Conservation (phyloP, 2,113 vertebrate species). For the Atherinomorus stipes region DNA sequence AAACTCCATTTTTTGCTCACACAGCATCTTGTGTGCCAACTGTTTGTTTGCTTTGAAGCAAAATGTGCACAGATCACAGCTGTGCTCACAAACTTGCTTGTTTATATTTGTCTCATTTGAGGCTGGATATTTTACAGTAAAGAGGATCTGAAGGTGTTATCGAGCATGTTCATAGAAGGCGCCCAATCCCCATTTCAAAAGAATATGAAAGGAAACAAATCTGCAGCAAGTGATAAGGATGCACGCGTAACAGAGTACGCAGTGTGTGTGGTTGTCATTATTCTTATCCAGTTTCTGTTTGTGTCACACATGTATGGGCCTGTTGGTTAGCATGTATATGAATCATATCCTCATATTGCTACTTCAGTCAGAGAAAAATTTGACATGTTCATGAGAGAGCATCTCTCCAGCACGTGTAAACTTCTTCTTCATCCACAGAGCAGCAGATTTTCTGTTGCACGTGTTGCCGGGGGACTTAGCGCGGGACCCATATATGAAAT, state of each 20-base stretch:
- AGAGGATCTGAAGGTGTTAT: slow-evolving; percentile 13
- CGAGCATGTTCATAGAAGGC: neutral
- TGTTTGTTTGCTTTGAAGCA: slow-evolving; percentile 11
- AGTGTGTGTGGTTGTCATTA: neutral
- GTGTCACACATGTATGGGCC: slow-evolving; percentile 4
- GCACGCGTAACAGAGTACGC: neutral
- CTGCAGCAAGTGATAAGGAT: neutral
- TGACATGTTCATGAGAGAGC: slow-evolving; percentile 39
- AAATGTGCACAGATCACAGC: neutral
- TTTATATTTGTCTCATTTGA: slow-evolving; percentile 2
- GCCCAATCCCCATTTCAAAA: neutral
- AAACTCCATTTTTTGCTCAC: slow-evolving; percentile 4
- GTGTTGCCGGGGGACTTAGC: slow-evolving; percentile 54
- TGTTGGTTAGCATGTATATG: slow-evolving; percentile 25
- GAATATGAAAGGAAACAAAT: slow-evolving; percentile 13
- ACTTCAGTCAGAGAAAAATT: slow-evolving; percentile 8
- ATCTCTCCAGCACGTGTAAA: slow-evolving; percentile 53
- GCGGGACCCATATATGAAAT: slow-evolving; percentile 67
- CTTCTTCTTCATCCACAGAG: slow-evolving; percentile 32
- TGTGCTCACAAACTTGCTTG: slow-evolving; percentile 16
- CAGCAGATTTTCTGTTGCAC: slow-evolving; percentile 57
- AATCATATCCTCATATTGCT: slow-evolving; percentile 26
- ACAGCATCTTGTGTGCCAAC: slow-evolving; percentile 8
- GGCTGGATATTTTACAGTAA: slow-evolving; percentile 14
- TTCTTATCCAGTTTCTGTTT: slow-evolving; percentile 18